Percentiles rank a stretch among this genome's conserved stretches.
Evolutionary conservation across 2,888 invertebrate genomes (phyloP).

Genomic region (Athetis lepigone): DNA sequence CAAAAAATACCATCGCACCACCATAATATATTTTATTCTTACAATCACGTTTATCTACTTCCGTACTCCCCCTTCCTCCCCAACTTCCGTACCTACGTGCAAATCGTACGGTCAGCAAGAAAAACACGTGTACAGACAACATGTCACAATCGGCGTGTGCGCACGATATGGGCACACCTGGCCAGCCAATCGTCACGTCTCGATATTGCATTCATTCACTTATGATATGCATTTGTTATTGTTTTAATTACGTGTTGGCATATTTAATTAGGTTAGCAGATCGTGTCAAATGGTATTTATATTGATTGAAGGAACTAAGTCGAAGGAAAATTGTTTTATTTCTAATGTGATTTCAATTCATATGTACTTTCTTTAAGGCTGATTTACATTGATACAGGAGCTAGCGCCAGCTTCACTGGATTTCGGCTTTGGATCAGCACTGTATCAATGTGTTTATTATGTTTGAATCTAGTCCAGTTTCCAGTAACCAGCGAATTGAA

Average conservation of each 20-base stretch:
- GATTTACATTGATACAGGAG: too few species aligned
- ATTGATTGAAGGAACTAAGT: too few species aligned
- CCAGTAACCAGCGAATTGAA: too few species aligned
- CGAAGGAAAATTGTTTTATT: too few species aligned
- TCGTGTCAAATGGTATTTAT: too few species aligned
- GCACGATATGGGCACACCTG: slow-evolving; percentile 59
- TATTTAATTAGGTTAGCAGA: slow-evolving; percentile 13
- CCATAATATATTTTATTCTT: slow-evolving; percentile 23
- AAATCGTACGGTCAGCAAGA: slow-evolving; percentile 31
- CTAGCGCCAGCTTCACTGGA: too few species aligned
- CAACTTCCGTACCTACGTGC: slow-evolving; percentile 50
- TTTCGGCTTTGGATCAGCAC: too few species aligned
- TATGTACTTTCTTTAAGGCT: too few species aligned
- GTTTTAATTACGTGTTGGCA: slow-evolving; percentile 20
- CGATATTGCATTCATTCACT: slow-evolving; percentile 44
- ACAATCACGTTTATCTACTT: slow-evolving; percentile 42
- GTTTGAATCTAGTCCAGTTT: too few species aligned
- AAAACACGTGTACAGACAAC: slow-evolving; percentile 49
- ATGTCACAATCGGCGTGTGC: slow-evolving; percentile 43
- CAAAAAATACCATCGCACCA: not conserved
- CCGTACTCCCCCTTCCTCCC: slow-evolving; percentile 25
- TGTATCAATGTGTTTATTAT: too few species aligned
- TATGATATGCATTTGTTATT: slow-evolving; percentile 31
- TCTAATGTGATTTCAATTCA: too few species aligned
- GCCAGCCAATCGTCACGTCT: slow-evolving; percentile 58